Conservation (phyloP, 2,888 invertebrate genomes). For the Neoitamus cyanurus region DNA sequence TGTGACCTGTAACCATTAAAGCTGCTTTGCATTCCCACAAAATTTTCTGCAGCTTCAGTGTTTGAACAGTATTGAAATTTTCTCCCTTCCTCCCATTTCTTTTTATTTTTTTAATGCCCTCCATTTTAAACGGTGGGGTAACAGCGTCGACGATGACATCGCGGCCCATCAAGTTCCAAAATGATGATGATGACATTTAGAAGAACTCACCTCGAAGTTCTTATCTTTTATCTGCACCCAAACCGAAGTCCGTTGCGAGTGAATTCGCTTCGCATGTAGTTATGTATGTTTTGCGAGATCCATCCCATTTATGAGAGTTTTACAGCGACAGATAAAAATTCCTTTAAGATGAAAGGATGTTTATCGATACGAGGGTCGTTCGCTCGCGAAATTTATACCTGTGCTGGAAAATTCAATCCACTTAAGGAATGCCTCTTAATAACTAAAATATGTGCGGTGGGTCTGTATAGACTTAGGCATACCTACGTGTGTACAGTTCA, state of each 20-base stretch:
- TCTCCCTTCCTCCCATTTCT: background rate
- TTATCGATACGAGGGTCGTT: background rate
- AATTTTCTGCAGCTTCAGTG: background rate
- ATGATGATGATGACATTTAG: constrained; percentile 43
- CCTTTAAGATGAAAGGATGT: background rate
- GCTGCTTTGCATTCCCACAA: background rate
- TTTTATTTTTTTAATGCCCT: background rate
- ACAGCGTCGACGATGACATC: constrained; percentile 4
- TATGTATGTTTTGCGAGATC: background rate
- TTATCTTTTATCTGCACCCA: background rate
- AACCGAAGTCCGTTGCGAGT: background rate
- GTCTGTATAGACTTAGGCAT: background rate
- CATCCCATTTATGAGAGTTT: background rate
- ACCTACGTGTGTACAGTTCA: background rate
- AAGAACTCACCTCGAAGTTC: background rate
- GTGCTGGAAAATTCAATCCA: background rate
- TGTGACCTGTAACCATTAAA: background rate
- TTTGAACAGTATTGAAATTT: background rate
- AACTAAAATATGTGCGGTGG: constrained; percentile 45
- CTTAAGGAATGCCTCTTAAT: constrained; percentile 47
- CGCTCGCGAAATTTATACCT: background rate
- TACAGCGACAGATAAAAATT: constrained; percentile 16
- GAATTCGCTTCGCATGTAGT: background rate
- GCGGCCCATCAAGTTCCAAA: background rate
- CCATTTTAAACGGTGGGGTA: background rate